These are phyloP conservation scores for Drosophila meridiana DNA, from an alignment of 2,888 invertebrate species.

Conservation along the genomic window DNA sequence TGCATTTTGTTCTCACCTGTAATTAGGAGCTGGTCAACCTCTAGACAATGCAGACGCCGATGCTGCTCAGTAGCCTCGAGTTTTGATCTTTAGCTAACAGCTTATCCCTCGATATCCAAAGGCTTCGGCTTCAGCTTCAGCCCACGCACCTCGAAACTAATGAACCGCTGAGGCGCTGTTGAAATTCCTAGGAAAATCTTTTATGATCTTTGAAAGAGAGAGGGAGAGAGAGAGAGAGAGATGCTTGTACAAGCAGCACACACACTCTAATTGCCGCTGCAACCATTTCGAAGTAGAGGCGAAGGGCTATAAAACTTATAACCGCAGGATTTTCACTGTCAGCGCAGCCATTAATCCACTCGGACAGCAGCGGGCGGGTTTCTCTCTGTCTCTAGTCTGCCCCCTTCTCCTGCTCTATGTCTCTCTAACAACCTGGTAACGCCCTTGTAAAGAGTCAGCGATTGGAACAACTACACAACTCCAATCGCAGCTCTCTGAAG, in stretches of 20 bases:
- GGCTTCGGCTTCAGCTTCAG: conserved; percentile 7
- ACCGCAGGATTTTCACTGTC: conserved; percentile 79
- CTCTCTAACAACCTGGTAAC: conserved; percentile 68
- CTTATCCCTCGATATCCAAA: conserved; percentile 28
- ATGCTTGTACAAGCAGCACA: conserved; percentile 43
- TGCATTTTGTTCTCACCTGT: conserved; percentile 29
- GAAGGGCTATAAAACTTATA: conserved; percentile 75
- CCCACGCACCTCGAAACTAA: conserved; percentile 71
- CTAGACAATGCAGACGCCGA: conserved; percentile 37
- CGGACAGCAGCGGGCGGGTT: conserved; percentile 45
- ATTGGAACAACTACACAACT: conserved; percentile 17
- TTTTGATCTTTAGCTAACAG: conserved; percentile 27
- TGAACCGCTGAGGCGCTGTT: conserved; percentile 49
- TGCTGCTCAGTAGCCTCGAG: conserved; percentile 36
- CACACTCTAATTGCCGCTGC: conserved; percentile 67
- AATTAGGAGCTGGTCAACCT: conserved; percentile 57
- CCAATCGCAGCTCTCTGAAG: conserved; percentile 1
- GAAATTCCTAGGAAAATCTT: conserved; percentile 67
- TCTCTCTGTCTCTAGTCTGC: neutral
- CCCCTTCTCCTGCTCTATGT: neutral
- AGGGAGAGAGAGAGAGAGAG: neutral
- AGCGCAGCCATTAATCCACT: conserved; percentile 71
- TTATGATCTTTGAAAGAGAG: conserved; percentile 55
- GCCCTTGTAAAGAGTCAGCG: conserved; percentile 63
- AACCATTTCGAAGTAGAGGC: conserved; percentile 49